Evolutionary conservation across 2,797 vertebrate genomes (phyloP), one percentile per base, ranked within the genome.

Genomic region (Pelodytes ibericus): DNA sequence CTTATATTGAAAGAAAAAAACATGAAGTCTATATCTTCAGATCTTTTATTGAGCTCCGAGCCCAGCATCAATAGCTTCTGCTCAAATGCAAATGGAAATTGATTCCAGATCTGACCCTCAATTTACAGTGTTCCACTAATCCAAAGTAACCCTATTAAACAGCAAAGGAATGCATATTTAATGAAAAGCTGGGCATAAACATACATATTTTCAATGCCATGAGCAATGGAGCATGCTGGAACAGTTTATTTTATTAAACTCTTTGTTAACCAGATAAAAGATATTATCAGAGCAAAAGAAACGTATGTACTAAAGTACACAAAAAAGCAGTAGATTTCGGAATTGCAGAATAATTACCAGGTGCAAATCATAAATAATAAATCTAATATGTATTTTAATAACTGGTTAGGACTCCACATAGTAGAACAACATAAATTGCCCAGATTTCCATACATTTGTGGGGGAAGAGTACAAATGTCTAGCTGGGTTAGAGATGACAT

Each of bases 81-180:
- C 86, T 91, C 84, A 86, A 84, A 84, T 89, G 81, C 87, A 91
- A 91, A 91, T 89, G 86, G 87, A 91, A 91, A 92, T 90, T 89
- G 90, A 91, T 90, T 91, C 85, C 86, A 89, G 86, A 82, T 83
- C 86, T 86, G 89, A 86, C 81, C 82, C 81, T 8, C 83, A 26
- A 20, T 86, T 90, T 89, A 89, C 80, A 86, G 73, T 73, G 77
- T 84, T 82, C 72, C 81, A 86, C 83, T 84, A 89, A 86, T 86
- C 80, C 79, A 26, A 70, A 84, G 70, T 84, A 85, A 83, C 77
- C 81, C 8, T 82, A 85, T 76, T 30, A 77, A 80, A 81, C 80
- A 66, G 71, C 9, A n/a, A 49, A 79, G 77, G 76, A 82, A 84
- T 71, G 29, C 64, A 71, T 51, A 72, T 79, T 75, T 81, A 75